These are phyloP conservation scores for Hycleus cichorii DNA, from an alignment of 1,140 invertebrate species.

Conservation along the genomic window DNA sequence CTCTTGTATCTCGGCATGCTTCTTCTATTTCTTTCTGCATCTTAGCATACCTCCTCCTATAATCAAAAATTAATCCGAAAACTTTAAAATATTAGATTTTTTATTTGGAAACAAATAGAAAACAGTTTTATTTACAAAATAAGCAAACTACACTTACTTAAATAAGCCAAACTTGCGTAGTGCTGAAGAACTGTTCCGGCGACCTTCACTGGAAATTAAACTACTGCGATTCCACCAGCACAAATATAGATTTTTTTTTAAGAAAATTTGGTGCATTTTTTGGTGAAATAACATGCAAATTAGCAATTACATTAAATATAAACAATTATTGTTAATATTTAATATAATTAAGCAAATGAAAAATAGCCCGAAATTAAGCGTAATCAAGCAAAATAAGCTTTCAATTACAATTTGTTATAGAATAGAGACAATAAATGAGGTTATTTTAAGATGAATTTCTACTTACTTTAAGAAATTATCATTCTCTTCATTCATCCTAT, in stretches of 20 bases:
- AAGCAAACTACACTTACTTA: slow-evolving; percentile 52
- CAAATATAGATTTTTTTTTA: background rate
- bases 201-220: slow-evolving; percentile 54
- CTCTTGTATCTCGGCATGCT: slow-evolving; percentile 65
- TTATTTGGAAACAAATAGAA: background rate
- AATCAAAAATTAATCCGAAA: slow-evolving; percentile 24
- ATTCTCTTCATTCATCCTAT: slow-evolving; percentile 91
- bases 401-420: background rate
- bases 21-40: slow-evolving; percentile 88
- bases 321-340: background rate
- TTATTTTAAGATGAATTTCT: background rate
- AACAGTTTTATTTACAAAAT: background rate
- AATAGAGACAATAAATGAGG: slow-evolving; percentile 4
- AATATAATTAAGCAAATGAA: background rate
- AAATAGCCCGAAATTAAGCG: background rate
- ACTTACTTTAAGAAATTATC: slow-evolving; percentile 82
- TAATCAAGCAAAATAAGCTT: background rate
- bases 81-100: too few species aligned
- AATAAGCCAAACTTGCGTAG: slow-evolving; percentile 56
- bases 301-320: background rate
- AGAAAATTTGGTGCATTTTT: too few species aligned
- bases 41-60: slow-evolving; percentile 79
- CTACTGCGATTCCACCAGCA: background rate
- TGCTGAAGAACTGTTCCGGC: slow-evolving; percentile 60
- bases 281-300: slow-evolving; percentile 5